These are phyloP conservation scores for Lophochroa leadbeateri DNA, from an alignment of 2,113 vertebrate genomes.

Conservation along the genomic window DNA sequence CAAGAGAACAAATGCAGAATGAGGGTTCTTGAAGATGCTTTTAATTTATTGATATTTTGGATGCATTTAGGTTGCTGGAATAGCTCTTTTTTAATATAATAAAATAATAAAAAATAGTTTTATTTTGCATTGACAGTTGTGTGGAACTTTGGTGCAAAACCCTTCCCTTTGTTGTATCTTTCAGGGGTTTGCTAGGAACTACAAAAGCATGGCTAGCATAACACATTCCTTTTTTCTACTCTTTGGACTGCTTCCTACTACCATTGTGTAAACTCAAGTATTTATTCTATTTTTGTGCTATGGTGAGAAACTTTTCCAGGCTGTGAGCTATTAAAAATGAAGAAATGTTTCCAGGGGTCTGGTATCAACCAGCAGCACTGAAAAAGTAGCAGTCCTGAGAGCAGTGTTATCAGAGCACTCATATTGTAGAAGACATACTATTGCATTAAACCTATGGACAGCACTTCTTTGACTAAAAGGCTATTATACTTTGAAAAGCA, in stretches of 20 bases:
- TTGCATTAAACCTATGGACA: background rate
- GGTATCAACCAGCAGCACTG: background rate
- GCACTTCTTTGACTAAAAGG: background rate
- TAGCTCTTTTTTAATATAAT: background rate
- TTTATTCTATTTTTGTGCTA: background rate
- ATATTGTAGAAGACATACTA: accelerated
- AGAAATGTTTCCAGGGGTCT: background rate
- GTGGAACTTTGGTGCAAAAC: background rate
- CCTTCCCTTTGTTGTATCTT: background rate
- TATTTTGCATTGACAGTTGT: background rate
- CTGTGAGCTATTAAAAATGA: background rate
- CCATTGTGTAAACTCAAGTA: background rate
- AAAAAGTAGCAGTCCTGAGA: background rate
- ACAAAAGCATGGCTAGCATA: background rate
- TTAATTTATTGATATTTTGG: background rate
- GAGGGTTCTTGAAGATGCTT: background rate
- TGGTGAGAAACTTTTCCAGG: background rate
- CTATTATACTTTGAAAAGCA: background rate
- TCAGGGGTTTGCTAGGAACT: background rate
- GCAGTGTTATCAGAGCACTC: background rate
- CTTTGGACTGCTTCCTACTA: background rate
- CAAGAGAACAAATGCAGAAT: background rate
- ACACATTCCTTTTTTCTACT: background rate
- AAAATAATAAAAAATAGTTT: background rate
- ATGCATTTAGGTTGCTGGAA: background rate